Evolutionary conservation across 2,888 invertebrate genomes (phyloP).

Genomic region (Macropis europaea): DNA sequence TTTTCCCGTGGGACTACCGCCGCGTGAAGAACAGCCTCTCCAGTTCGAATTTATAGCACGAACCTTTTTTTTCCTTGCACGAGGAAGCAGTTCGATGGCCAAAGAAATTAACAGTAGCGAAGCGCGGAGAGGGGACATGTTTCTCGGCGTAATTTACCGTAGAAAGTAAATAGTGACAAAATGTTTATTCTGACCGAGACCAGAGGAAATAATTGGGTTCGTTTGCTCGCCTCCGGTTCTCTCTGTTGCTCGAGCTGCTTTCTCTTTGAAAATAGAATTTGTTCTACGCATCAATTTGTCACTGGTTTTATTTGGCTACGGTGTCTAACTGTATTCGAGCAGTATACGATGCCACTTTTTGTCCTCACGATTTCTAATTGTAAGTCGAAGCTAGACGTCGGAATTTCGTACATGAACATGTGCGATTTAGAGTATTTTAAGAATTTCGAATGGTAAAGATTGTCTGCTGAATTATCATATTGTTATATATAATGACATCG

Average conservation of each 20-base stretch:
- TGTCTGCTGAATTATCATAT: too few relatives aligned
- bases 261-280: conserved; percentile 17
- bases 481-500: too few relatives aligned
- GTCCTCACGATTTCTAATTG: too few relatives aligned
- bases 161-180: conserved; percentile 25
- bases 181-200: conserved; percentile 1
- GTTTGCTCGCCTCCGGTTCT: background rate
- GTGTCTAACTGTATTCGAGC: conserved; percentile 9
- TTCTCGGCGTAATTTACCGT: background rate
- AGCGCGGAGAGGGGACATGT: background rate
- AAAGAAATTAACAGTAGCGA: background rate
- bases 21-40: conserved; percentile 1
- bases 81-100: background rate
- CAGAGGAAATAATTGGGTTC: conserved; percentile 19
- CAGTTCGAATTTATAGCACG: conserved; percentile 40
- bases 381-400: too few relatives aligned
- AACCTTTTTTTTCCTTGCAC: background rate
- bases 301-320: conserved; percentile 11
- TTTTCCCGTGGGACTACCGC: conserved; percentile 18
- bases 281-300: conserved; percentile 15
- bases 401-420: too few relatives aligned
- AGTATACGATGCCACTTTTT: too few relatives aligned
- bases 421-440: too few relatives aligned
- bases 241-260: background rate
- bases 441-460: too few relatives aligned